Evolutionary conservation across 2,888 invertebrate genomes (phyloP), one percentile per base, ranked within the genome.

Genomic region (Nemotelus pantherinus): DNA sequence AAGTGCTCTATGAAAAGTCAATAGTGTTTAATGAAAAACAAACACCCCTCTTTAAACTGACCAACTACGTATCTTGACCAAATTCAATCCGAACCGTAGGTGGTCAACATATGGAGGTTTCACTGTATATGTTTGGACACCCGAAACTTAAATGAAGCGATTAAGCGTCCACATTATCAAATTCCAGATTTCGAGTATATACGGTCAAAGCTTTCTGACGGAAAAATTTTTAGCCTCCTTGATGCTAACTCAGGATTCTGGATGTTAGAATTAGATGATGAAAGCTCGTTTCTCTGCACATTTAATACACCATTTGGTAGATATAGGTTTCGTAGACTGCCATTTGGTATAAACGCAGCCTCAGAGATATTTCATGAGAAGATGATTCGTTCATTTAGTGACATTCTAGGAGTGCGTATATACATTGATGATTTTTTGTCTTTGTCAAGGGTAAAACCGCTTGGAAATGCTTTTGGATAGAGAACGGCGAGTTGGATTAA

Each of bases 261-360:
- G 79, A 81, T 81, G 72, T 77, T 81, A 6, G 80, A 79, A 10
- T 75, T 82, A 6, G 80, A 80, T 48, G 80, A 82, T 77, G 44
- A 80, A 53, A 81, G 80, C 6, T 77, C 81, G 5, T 80, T 79
- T 70, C 58, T 82, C 4, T 82, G 81, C 68, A 81, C 81, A 3
- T 82, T 82, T 63, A 80, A 78, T 43, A 82, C 82, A 9, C 81
- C 81, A 0, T 82, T 80, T 77, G 81, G 82, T 2, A 79, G 81
- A 10, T 82, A 78, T 63, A 10, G 77, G 6, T 81, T 81, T 78
- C 58, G 79, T 7, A 68, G 79, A 9, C 48, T 81, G 10, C 80
- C 80, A 41, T 80, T 80, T 58, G 80, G 80, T 6, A 80, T 80
- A 44, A 80, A 78, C 50, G 79, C 78, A 4, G 80, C 79, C 2